Percentiles rank a stretch among this genome's conserved stretches.
Conservation (phyloP, 1,140 invertebrate species). For the Bombus pascuorum region DNA sequence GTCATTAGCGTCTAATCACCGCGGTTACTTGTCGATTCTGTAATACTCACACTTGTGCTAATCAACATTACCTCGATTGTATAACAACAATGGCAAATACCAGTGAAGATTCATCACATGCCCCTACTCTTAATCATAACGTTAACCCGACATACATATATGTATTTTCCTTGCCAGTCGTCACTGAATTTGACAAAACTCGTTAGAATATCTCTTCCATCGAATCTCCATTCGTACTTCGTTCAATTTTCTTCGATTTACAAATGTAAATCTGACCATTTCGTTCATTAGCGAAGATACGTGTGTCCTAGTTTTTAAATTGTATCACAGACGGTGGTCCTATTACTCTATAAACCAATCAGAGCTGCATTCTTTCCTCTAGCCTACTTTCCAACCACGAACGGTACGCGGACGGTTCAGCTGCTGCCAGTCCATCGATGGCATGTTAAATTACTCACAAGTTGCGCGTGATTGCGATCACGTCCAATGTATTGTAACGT, state of each 20-base stretch:
- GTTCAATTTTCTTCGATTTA: neutral
- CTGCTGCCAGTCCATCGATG: conserved; percentile 1
- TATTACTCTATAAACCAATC: neutral
- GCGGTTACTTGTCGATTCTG: too few relatives aligned
- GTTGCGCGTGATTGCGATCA: neutral
- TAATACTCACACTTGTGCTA: too few relatives aligned
- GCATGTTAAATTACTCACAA: conserved; percentile 31
- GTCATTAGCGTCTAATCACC: too few relatives aligned
- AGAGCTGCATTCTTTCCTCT: neutral
- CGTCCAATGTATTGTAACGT: conserved; percentile 20
- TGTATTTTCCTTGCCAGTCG: neutral
- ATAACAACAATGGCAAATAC: too few relatives aligned
- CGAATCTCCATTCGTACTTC: neutral
- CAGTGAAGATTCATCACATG: too few relatives aligned
- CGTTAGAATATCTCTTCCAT: neutral
- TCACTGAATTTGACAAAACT: neutral
- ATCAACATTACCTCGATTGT: too few relatives aligned
- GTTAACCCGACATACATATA: neutral
- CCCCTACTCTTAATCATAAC: too few relatives aligned
- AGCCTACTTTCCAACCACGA: neutral
- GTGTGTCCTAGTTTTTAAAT: neutral
- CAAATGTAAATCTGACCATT: neutral
- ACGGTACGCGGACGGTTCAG: neutral
- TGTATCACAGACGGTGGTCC: neutral
- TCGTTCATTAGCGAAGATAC: neutral